These are phyloP conservation scores for Buphagus erythrorhynchus DNA, from an alignment of 2,797 vertebrate genomes.

Conservation along the genomic window DNA sequence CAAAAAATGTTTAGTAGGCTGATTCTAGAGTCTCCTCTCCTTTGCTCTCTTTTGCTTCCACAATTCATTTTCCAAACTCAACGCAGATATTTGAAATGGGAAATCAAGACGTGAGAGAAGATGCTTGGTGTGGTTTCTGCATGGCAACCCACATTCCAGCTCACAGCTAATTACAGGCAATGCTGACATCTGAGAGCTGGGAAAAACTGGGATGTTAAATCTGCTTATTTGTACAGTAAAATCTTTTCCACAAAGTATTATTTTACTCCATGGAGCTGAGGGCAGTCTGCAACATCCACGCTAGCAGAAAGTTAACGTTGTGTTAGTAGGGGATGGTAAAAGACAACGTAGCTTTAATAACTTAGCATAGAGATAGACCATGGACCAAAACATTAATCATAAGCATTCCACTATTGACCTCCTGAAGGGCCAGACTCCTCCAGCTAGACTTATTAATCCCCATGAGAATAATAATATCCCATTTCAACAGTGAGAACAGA, in stretches of 20 bases:
- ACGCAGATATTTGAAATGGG: not conserved
- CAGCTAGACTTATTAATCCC: constrained; percentile 41
- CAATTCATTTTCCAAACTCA: not conserved
- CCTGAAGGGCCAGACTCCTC: constrained; percentile 24
- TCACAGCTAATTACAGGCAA: constrained; percentile 24
- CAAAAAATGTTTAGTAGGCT: not conserved
- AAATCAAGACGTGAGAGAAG: constrained; percentile 36
- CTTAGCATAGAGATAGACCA: constrained; percentile 1
- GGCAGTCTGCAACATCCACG: not conserved
- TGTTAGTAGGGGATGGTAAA: constrained; percentile 9
- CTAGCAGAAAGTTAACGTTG: not conserved
- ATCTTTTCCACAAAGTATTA: constrained; percentile 29
- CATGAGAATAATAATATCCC: constrained; percentile 38
- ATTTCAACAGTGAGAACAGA: constrained; percentile 60
- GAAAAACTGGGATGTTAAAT: constrained; percentile 30
- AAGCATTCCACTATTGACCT: constrained; percentile 49
- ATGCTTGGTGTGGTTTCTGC: constrained; percentile 35
- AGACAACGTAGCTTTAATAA: constrained; percentile 4
- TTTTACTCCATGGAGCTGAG: constrained; percentile 5
- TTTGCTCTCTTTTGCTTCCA: not conserved
- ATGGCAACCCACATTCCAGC: constrained; percentile 35
- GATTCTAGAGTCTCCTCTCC: not conserved
- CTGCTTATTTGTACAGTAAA: constrained; percentile 29
- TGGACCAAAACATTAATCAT: constrained; percentile 47
- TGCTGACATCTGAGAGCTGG: constrained; percentile 36